Conservation (phyloP, 2,797 vertebrate genomes). For the Bucorvus abyssinicus region DNA sequence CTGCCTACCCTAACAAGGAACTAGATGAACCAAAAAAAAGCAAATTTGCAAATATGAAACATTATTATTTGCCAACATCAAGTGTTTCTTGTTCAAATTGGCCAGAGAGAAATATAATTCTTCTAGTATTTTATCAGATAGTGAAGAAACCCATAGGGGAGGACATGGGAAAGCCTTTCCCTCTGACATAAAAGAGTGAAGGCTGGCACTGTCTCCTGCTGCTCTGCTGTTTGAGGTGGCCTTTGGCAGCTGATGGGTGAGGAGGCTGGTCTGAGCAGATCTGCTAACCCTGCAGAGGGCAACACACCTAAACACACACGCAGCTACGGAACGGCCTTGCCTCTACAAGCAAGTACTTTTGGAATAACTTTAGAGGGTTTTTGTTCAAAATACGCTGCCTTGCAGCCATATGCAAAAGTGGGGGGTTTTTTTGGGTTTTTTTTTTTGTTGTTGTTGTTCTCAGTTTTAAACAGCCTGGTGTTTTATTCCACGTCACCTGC, state of each 20-base stretch:
- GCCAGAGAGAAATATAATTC: not conserved
- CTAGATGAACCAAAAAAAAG: not conserved
- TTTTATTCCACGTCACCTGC: constrained; percentile 40
- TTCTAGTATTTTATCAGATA: not conserved
- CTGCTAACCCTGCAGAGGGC: not conserved
- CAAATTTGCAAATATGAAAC: not conserved
- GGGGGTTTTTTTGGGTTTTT: not conserved
- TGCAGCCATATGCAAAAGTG: constrained; percentile 20
- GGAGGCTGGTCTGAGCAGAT: not conserved
- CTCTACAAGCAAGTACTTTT: constrained; percentile 34
- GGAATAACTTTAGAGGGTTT: constrained; percentile 38
- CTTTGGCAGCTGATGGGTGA: not conserved
- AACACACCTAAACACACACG: not conserved
- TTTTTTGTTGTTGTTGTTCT: not conserved
- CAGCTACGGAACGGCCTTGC: not conserved
- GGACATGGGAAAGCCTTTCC: not conserved
- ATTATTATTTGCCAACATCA: not conserved
- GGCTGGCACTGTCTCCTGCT: not conserved
- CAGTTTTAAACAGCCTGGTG: not conserved
- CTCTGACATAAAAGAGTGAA: not conserved
- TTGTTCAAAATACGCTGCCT: constrained; percentile 53
- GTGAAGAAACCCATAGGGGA: not conserved
- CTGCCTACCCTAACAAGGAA: not conserved
- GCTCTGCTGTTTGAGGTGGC: not conserved
- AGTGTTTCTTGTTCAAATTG: not conserved